phyloP scores from a whole-genome alignment of 2,888 invertebrate genomes.

The Xanthia icteritia region DNA sequence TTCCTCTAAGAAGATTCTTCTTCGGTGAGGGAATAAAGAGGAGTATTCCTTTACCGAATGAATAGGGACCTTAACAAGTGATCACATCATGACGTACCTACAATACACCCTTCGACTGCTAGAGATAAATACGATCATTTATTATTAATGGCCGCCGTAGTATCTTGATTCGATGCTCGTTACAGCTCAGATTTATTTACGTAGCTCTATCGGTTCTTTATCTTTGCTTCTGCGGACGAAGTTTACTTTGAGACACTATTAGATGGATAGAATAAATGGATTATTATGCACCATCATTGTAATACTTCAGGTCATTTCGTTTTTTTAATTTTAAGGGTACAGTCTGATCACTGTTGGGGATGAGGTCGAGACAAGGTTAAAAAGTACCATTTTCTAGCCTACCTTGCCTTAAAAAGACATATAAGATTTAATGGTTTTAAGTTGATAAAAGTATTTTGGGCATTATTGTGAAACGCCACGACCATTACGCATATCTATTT shows the following conservation, averaged over 20 bases:
- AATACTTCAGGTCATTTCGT: too few species aligned
- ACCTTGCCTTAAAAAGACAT: background rate
- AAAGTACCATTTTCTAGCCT: background rate
- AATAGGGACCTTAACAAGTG: slow-evolving; percentile 58
- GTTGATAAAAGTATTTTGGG: background rate
- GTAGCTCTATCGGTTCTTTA: background rate
- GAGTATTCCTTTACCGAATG: slow-evolving; percentile 19
- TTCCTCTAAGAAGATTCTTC: too few species aligned
- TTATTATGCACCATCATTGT: too few species aligned
- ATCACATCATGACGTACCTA: slow-evolving; percentile 67
- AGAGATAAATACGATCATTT: slow-evolving; percentile 74
- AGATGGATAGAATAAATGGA: too few species aligned
- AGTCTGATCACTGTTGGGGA: background rate
- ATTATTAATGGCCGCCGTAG: slow-evolving; percentile 76
- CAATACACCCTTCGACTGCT: slow-evolving; percentile 60
- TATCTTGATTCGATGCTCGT: slow-evolving; percentile 57
- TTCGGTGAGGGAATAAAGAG: too few species aligned
- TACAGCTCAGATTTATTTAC: slow-evolving; percentile 48
- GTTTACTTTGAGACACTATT: background rate
- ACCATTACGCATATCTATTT: background rate
- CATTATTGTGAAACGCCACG: background rate
- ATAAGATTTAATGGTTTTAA: background rate
- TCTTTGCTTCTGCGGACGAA: background rate
- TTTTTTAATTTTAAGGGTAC: background rate
- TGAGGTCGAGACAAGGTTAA: too few species aligned